Evolutionary conservation across 2,113 vertebrate genomes (phyloP), one percentile per base, ranked within the genome.

Genomic region (Scomber japonicus): DNA sequence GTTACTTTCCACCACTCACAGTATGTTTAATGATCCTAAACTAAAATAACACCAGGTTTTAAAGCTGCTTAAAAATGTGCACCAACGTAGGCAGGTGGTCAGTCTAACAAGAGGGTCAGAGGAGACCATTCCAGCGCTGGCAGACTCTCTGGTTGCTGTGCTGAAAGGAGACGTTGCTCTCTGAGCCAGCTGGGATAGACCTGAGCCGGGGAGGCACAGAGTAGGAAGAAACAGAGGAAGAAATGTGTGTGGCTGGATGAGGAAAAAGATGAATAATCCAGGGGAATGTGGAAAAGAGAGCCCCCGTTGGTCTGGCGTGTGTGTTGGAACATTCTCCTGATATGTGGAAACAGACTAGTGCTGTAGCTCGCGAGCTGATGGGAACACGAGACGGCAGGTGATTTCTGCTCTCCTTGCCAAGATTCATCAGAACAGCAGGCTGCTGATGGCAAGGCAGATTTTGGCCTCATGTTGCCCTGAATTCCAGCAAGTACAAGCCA

Each of bases 331-430:
- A 87, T 93, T 91, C 73, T 91, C 88, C 84, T 75, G 70, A 89
- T 89, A 65, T 89, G 91, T 92, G 87, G 88, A 92, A 94, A 90
- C 78, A 86, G 75, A 88, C 74, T 59, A 59, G 59, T 62, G 61
- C 75, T 77, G 75, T 35, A 76, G 69, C 78, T 81, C 14, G 31
- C 24, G 5, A 67, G 78, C 75, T 90, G 85, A 91, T 84, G 87
- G 87, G 86, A 94, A 91, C 83, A 86, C 75, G 91, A 88, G 78
- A 73, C 85, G 59, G 87, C 91, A 93, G 91, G 91, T 94, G 92
- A 93, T 91, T 89, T 91, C 77, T 89, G 51, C 65, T 40, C 59
- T 74, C 12, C n/a, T 56, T 75, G 85, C 87, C 89, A 90, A 85
- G 78, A 90, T 80, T 75, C 89, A 94, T 92, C 81, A 89, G 86